A percentile compares a stretch with the other conserved stretches of the same genome.
Conservation (phyloP, 1,140 invertebrate species). For the Planococcus citri region DNA sequence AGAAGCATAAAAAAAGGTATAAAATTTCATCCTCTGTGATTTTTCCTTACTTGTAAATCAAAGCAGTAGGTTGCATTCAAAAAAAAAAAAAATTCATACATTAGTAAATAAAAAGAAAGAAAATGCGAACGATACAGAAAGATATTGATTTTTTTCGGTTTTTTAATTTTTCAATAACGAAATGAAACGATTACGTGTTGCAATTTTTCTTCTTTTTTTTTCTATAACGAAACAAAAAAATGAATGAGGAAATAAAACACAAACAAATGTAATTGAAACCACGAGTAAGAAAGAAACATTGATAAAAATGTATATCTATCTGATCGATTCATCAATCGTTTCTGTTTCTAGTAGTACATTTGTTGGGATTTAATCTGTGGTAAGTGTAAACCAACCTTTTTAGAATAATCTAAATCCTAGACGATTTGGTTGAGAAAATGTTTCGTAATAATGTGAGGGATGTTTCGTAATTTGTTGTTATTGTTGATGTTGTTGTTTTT, state of each 20-base stretch:
- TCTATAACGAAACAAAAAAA: too few species aligned
- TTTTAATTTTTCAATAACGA: background rate
- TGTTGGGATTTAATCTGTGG: background rate
- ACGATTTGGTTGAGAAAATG: background rate
- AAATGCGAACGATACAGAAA: too few species aligned
- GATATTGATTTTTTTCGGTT: background rate
- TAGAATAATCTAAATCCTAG: background rate
- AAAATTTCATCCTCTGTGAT: background rate
- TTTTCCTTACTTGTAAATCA: too few species aligned
- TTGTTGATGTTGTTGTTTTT: too few species aligned
- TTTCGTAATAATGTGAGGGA: background rate
- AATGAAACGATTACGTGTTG: background rate
- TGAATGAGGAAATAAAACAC: background rate
- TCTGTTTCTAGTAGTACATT: slow-evolving; percentile 7
- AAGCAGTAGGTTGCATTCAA: too few species aligned
- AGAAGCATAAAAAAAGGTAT: background rate
- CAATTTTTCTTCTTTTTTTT: background rate
- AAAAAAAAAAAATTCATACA: too few species aligned
- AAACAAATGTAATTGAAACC: background rate
- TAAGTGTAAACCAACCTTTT: slow-evolving; percentile 1
- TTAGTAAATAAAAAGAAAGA: too few species aligned
- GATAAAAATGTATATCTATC: background rate
- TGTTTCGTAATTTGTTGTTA: background rate
- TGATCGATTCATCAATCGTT: slow-evolving; percentile 2
- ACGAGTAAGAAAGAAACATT: background rate